A percentile compares a stretch with the other conserved stretches of the same genome.
These are phyloP conservation scores for Leptobrachium ailaonicum DNA, from an alignment of 2,113 vertebrate genomes.

Conservation along the genomic window DNA sequence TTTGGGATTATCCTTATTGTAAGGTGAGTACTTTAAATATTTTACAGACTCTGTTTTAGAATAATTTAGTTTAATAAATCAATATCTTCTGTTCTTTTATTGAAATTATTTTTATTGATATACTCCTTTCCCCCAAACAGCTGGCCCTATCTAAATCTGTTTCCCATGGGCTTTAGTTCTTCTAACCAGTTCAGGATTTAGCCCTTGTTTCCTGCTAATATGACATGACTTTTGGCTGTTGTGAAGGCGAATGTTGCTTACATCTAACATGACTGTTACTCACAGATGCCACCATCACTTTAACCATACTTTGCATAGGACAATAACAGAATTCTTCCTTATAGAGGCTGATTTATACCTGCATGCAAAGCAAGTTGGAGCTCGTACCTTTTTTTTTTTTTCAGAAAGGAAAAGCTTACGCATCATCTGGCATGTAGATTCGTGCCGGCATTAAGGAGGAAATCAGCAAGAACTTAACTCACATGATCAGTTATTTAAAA, in stretches of 20 bases:
- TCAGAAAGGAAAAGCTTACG: neutral
- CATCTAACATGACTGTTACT: too few relatives aligned
- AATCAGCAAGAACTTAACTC: neutral
- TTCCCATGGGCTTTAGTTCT: too few relatives aligned
- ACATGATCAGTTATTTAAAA: neutral
- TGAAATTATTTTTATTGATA: too few relatives aligned
- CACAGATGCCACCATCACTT: too few relatives aligned
- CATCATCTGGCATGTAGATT: neutral
- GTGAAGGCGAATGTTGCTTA: too few relatives aligned
- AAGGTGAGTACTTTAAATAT: conserved; percentile 65
- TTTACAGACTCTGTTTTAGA: neutral
- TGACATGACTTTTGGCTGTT: too few relatives aligned
- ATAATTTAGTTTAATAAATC: too few relatives aligned
- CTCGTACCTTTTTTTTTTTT: neutral
- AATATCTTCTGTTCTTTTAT: too few relatives aligned
- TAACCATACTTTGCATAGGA: neutral
- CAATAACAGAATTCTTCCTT: neutral
- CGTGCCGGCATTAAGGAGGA: neutral
- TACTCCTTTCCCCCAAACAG: too few relatives aligned
- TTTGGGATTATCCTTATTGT: conserved; percentile 79
- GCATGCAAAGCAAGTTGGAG: neutral
- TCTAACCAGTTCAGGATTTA: too few relatives aligned
- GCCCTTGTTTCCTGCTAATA: too few relatives aligned
- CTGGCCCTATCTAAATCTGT: too few relatives aligned
- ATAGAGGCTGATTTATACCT: neutral